phyloP scores from a whole-genome alignment of 1,140 invertebrate species.

The Euschistus heros region DNA sequence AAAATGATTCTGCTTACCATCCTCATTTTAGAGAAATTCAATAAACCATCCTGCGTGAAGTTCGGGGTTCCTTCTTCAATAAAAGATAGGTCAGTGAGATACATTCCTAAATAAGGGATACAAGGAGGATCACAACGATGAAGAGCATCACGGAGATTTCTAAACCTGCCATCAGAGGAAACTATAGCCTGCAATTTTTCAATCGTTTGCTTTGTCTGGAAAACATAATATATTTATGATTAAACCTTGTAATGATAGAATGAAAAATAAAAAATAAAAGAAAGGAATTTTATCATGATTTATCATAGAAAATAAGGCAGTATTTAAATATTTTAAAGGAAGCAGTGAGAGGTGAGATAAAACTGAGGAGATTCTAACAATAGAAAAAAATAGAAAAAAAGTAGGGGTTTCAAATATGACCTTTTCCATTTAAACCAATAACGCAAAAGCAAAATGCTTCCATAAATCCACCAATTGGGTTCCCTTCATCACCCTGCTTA shows the following conservation, averaged over 20 bases:
- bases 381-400: too few relatives aligned
- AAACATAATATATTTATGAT: slow-evolving; percentile 29
- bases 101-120: slow-evolving; percentile 87
- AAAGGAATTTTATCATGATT: too few relatives aligned
- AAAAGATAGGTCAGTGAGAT: slow-evolving; percentile 84
- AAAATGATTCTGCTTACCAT: slow-evolving; percentile 52
- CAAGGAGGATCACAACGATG: slow-evolving; percentile 88
- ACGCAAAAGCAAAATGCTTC: too few relatives aligned
- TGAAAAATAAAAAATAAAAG: too few relatives aligned
- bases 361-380: too few relatives aligned
- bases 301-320: too few relatives aligned
- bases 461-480: too few relatives aligned
- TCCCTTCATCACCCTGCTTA: too few relatives aligned
- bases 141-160: slow-evolving; percentile 75
- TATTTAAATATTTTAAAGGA: too few relatives aligned
- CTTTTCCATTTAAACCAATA: too few relatives aligned
- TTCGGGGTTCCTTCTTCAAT: slow-evolving; percentile 91
- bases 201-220: slow-evolving; percentile 76
- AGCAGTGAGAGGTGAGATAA: too few relatives aligned
- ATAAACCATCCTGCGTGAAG: slow-evolving; percentile 78
- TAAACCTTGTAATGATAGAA: background rate
- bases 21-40: slow-evolving; percentile 94
- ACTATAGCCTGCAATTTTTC: slow-evolving; percentile 77
- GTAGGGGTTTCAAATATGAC: too few relatives aligned
- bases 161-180: slow-evolving; percentile 79